Base-by-base conservation (phyloP, 2,113 vertebrate genomes). In the Agapornis roseicollis region DNA sequence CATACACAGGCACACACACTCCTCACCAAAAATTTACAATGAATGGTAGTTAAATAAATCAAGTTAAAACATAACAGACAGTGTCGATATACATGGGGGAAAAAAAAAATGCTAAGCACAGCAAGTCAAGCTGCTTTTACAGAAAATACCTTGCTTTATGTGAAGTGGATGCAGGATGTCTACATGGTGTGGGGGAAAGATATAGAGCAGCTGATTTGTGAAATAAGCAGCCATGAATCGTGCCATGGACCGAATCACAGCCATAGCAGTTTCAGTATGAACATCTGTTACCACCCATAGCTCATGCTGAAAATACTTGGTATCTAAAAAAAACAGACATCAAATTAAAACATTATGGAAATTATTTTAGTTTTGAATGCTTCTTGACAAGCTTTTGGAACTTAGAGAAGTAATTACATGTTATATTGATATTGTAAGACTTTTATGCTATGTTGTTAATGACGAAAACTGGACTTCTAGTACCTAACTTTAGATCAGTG, bases 151-250 rank as follows among this genome's bases (percentile, higher is more conserved):
- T 96, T 96, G 94, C 79, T 97, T 97, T 35, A 98, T 76, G 85
- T 99, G 99, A 63, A 99, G 95, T 4, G 99, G 98, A 44, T 98
- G 98, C 65, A 99, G 96, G 31, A 98, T 29, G 2, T 96, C 97
- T 76, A 99, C 98, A 41, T 73, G 98, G 93, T 99, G 99, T 5
- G 99, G 98, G 1, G 99, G 99, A 33, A 98, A 97, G 76, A 99
- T 94, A 94, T 95, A 98, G 12, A 99, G 98, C 2, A 96, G 96
- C 63, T 98, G 98, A 93, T 99, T 99, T 91, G 99, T 98, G 97
- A 99, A 99, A 89, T 99, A 99, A 58, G 99, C 98, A 0, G 99
- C 99, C 99, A 99, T 99, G 97, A 99, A 99, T 80, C 99, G 98
- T 73, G 98, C 99, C 96, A 99, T 98, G 52, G 98, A 98, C 94